phyloP scores from a whole-genome alignment of 1,140 invertebrate species.

The Achroia grisella region DNA sequence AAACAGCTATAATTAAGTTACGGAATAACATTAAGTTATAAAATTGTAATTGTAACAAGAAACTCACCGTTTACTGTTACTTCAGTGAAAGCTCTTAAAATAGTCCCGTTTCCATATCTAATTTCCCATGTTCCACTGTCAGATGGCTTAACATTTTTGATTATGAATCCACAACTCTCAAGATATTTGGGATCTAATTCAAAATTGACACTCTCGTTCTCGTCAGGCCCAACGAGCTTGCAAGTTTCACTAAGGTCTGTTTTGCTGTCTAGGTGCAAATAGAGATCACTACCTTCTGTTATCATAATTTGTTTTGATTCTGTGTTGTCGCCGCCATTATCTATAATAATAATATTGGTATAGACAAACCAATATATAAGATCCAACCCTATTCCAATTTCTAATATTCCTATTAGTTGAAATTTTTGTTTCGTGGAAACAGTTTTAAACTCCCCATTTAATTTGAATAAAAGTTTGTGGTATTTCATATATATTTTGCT shows the following conservation, averaged over 20 bases:
- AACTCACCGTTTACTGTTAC: constrained; percentile 40
- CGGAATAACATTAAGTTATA: too few species aligned
- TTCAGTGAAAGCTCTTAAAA: constrained; percentile 26
- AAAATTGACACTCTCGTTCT: constrained; percentile 6
- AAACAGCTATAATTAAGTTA: too few species aligned
- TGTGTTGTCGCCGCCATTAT: constrained; percentile 27
- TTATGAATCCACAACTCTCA: constrained; percentile 31
- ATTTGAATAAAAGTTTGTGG: too few species aligned
- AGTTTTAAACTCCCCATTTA: too few species aligned
- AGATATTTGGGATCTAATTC: constrained; percentile 13
- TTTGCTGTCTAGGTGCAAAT: constrained; percentile 30
- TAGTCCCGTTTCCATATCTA: constrained; percentile 29
- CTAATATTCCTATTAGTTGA: too few species aligned
- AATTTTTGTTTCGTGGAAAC: too few species aligned
- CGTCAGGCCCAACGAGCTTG: constrained; percentile 29
- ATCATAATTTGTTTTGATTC: constrained; percentile 25
- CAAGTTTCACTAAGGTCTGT: constrained; percentile 34
- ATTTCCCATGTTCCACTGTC: constrained; percentile 43
- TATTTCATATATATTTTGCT: too few species aligned
- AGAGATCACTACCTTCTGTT: constrained; percentile 38
- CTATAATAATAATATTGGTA: constrained; percentile 28
- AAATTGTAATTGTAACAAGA: too few species aligned
- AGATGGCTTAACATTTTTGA: constrained; percentile 15
- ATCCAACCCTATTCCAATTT: too few species aligned
- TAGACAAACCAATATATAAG: background rate